phyloP scores from a whole-genome alignment of 2,888 invertebrate species.

The Entomobrya proxima region DNA sequence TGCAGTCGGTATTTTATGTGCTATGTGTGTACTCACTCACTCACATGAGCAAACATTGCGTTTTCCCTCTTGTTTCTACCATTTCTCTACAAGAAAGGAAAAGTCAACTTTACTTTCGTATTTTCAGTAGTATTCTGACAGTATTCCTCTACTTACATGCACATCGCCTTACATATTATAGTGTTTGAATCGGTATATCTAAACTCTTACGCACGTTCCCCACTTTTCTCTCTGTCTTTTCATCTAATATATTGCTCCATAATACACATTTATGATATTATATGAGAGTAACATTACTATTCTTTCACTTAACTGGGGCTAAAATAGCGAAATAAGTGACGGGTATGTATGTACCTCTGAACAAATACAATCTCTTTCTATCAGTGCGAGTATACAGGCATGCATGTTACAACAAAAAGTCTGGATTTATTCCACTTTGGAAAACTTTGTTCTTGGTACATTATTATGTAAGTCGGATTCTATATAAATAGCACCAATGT shows the following conservation, averaged over 20 bases:
- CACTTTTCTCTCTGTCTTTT: background rate
- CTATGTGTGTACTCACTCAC: slow-evolving; percentile 32
- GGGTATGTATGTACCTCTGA: slow-evolving; percentile 24
- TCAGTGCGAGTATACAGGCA: background rate
- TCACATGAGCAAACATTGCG: slow-evolving; percentile 62
- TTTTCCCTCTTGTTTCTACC: slow-evolving; percentile 39
- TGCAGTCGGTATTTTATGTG: slow-evolving; percentile 3
- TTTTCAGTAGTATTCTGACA: no score
- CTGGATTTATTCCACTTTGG: background rate
- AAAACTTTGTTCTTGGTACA: background rate
- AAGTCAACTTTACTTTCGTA: slow-evolving; percentile 57
- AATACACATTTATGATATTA: slow-evolving; percentile 42
- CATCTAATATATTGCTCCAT: slow-evolving; percentile 23
- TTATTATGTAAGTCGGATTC: background rate
- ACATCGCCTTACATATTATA: no score
- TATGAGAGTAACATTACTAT: slow-evolving; percentile 8
- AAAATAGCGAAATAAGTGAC: background rate
- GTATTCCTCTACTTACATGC: no score
- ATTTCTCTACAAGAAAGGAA: background rate
- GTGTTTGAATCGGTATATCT: no score
- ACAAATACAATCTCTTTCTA: slow-evolving; percentile 52
- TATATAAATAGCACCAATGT: background rate
- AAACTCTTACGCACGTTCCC: slow-evolving; percentile 2
- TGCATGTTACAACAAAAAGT: background rate
- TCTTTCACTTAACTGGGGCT: background rate